phyloP scores from a whole-genome alignment of 2,113 vertebrate species.

The Lepus americanus region DNA sequence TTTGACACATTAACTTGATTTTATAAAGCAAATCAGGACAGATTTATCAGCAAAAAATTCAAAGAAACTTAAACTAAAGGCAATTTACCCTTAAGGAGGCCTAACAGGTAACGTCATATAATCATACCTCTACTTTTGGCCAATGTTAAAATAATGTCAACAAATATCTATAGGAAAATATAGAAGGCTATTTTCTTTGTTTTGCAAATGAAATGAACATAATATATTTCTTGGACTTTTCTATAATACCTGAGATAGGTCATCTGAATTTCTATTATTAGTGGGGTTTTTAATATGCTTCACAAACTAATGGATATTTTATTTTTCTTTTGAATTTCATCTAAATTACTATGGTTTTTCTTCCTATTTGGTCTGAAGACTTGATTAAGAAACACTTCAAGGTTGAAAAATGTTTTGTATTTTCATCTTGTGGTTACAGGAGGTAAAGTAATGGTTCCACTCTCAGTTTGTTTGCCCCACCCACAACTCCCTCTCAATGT shows the following conservation, averaged over 20 bases:
- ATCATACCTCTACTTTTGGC: not conserved
- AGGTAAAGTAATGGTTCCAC: not conserved
- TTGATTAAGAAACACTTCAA: not conserved
- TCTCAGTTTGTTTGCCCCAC: not conserved
- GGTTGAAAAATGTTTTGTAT: not conserved
- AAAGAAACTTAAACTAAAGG: no score
- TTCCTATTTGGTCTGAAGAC: not conserved
- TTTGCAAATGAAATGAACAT: constrained; percentile 32
- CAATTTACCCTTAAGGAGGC: no score
- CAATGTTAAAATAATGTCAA: not conserved
- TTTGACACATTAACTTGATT: not conserved
- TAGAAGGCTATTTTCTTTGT: not conserved
- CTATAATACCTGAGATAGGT: not conserved
- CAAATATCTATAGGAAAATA: not conserved
- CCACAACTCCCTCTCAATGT: not conserved
- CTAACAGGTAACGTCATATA: no score
- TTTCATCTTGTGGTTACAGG: not conserved
- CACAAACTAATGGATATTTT: not conserved
- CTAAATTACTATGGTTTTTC: not conserved
- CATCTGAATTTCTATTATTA: not conserved
- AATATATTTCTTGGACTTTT: not conserved
- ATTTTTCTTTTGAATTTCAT: constrained; percentile 43
- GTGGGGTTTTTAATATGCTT: not conserved
- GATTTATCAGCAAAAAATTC: no score
- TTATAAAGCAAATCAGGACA: no score